Conservation (phyloP, 2,797 vertebrate species). For the Pseudochaenichthys georgianus region DNA sequence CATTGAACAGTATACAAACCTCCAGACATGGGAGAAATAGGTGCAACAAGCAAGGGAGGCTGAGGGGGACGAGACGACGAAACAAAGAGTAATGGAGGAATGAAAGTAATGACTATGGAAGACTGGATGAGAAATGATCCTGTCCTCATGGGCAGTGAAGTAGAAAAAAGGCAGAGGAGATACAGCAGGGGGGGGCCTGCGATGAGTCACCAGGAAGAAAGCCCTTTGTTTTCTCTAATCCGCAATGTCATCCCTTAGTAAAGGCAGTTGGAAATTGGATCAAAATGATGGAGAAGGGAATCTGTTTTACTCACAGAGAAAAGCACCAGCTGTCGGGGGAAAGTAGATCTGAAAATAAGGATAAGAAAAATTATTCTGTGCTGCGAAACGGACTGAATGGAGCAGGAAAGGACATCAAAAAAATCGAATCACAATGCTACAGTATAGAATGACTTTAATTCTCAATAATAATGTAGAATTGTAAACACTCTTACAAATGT, state of each 20-base stretch:
- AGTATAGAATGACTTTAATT: conserved; percentile 9
- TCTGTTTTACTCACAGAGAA: background rate
- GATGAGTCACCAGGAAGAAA: conserved; percentile 57
- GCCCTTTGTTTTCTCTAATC: background rate
- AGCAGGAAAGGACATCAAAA: background rate
- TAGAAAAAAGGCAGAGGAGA: conserved; percentile 23
- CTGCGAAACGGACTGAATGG: conserved; percentile 2
- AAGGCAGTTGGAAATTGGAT: conserved; percentile 13
- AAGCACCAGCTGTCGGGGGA: background rate
- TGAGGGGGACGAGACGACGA: background rate
- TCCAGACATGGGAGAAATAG: background rate
- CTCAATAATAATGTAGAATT: conserved; percentile 38
- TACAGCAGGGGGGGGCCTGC: background rate
- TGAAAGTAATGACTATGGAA: conserved; percentile 23
- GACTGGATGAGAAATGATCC: conserved; percentile 39
- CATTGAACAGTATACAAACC: background rate
- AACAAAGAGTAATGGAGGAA: conserved; percentile 12
- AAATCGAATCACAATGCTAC: conserved; percentile 5
- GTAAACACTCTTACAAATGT: conserved; percentile 23
- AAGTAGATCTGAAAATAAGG: background rate
- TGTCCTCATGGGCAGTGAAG: conserved; percentile 26
- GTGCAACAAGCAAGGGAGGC: background rate
- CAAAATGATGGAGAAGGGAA: background rate
- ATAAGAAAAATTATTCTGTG: background rate
- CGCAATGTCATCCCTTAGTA: conserved; percentile 11